These are phyloP conservation scores for Leuciscus waleckii DNA, from an alignment of 2,797 vertebrate species.

Conservation along the genomic window DNA sequence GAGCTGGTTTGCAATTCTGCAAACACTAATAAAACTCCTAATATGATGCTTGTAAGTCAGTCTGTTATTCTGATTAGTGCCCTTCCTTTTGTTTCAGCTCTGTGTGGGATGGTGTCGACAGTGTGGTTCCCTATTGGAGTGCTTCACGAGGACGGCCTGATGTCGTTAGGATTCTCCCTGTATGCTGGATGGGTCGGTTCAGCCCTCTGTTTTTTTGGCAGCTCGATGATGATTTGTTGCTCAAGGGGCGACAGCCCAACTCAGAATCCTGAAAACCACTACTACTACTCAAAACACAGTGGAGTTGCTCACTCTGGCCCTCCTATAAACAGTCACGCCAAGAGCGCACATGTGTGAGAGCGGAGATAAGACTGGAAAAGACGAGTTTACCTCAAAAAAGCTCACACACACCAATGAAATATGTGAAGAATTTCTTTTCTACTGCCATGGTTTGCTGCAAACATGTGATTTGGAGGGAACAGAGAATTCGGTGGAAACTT, in stretches of 20 bases:
- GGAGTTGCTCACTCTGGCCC: conserved; percentile 73
- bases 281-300: conserved; percentile 89
- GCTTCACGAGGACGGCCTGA: conserved; percentile 84
- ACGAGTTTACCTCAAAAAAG: conserved; percentile 28
- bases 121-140: conserved; percentile 94
- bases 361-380: conserved; percentile 22
- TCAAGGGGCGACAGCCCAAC: conserved; percentile 70
- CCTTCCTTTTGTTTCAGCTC: conserved; percentile 72
- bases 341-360: conserved; percentile 89
- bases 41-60: background rate
- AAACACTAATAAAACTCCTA: background rate
- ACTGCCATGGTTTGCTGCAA: conserved; percentile 38
- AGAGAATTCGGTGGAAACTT: conserved; percentile 18
- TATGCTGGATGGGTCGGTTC: conserved; percentile 94
- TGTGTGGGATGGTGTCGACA: conserved; percentile 87
- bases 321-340: conserved; percentile 84
- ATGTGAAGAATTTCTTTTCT: conserved; percentile 18
- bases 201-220: conserved; percentile 88
- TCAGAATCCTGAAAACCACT: conserved; percentile 84
- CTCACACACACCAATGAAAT: conserved; percentile 8
- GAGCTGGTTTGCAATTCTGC: background rate
- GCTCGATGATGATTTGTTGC: conserved; percentile 86
- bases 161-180: conserved; percentile 94
- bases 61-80: too few species aligned
- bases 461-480: conserved; percentile 20